phyloP scores from a whole-genome alignment of 2,888 invertebrate genomes.

The Pocota personata region DNA sequence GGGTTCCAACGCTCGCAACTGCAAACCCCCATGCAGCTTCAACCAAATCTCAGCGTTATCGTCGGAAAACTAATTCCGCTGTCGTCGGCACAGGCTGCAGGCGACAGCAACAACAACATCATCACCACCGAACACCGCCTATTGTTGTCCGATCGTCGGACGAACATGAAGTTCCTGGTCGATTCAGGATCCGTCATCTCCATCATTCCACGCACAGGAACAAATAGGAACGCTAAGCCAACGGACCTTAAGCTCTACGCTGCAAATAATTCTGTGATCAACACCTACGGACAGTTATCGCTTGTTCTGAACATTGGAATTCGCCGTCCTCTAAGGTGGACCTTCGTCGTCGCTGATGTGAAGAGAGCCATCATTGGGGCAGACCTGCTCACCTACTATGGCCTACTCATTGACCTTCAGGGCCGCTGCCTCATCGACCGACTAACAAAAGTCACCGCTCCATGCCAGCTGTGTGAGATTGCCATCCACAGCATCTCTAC shows the following conservation, averaged over 20 bases:
- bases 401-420: background rate
- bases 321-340: background rate
- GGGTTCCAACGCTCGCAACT: background rate
- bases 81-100: background rate
- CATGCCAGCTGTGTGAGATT: background rate
- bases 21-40: constrained; percentile 1
- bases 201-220: background rate
- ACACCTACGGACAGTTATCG: background rate
- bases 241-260: background rate
- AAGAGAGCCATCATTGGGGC: background rate
- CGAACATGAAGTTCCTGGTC: background rate
- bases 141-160: background rate
- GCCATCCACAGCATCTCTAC: background rate
- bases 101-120: background rate
- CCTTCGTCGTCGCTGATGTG: background rate
- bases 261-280: background rate
- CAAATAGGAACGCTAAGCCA: background rate
- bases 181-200: background rate
- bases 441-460: background rate
- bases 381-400: background rate
- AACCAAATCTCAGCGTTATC: background rate
- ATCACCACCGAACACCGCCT: too few relatives aligned
- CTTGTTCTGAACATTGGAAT: background rate
- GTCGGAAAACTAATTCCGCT: background rate
- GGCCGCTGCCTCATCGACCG: background rate